Base-by-base conservation (phyloP, 2,113 vertebrate genomes). In the Cheirogaleus medius region DNA sequence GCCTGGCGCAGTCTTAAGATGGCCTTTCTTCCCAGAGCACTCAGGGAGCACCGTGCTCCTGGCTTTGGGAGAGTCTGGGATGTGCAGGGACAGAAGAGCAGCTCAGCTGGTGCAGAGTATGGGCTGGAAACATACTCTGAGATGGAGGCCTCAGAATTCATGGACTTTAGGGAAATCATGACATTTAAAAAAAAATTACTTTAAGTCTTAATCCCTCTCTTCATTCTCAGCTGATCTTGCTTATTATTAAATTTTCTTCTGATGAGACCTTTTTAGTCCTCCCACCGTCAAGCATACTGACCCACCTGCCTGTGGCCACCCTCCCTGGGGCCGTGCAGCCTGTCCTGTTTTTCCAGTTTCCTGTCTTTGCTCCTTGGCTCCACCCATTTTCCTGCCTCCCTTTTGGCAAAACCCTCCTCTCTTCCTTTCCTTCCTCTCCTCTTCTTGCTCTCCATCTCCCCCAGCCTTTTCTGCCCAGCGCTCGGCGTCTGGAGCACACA, bases 211-310 rank as follows among this genome's bases (percentile, higher is more conserved):
- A n/a, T 23, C 44, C 39, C 58, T 39, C 17, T 76, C 47, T 69
- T 81, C 58, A 11, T 23, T 76, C 69, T 77, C 63, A 18, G 58
- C 2, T 11, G 58, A 37, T 34, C 74, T 86, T 58, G 37, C 23
- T 68, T 23, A 37, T 32, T 82, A 78, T 54, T 52, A 39, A 87
- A 27, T 54, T 39, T 73, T 95, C 88, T 42, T 87, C 86, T 18
- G 21, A n/a, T 66, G 86, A 56, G 52, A 91, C 25, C 69, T 6
- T 66, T 52, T 23, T 14, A 25, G 3, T 32, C 34, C 49, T 76
- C 34, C 58, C 27, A 23, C 21, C 3, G 2, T 10, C 14, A 12
- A 32, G 52, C 29, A 1, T 0, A 8, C 37, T 54, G 8, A 42
- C 92, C 49, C 6, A 56, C 82, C 42, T 56, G 63, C 34, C 77